Evolutionary conservation across 2,113 vertebrate genomes (phyloP).

Genomic region (Amblyornis subalaris): DNA sequence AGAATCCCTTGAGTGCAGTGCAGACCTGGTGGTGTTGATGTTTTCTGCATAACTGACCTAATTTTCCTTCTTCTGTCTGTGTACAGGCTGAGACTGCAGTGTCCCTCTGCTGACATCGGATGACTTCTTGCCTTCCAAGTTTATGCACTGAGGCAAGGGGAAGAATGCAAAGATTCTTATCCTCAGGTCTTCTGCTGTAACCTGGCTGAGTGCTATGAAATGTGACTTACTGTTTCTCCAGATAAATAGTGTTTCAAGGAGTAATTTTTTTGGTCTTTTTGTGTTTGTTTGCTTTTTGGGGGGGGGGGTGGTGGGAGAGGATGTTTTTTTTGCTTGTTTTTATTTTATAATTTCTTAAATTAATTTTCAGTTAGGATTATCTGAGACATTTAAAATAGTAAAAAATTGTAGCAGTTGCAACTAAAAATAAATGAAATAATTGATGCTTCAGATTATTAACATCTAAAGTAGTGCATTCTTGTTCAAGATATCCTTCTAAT

Average conservation of each 20-base stretch:
- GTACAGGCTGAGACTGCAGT: neutral
- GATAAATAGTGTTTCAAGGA: neutral
- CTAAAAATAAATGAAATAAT: neutral
- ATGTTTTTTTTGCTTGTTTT: neutral
- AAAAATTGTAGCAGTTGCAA: neutral
- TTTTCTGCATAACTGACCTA: neutral
- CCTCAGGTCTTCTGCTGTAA: neutral
- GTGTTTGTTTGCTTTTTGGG: fast-evolving
- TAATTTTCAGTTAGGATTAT: neutral
- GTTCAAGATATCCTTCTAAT: neutral
- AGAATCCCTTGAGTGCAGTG: fast-evolving
- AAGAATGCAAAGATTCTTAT: neutral
- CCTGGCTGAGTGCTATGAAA: neutral
- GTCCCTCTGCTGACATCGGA: neutral
- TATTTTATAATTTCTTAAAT: neutral
- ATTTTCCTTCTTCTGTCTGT: neutral
- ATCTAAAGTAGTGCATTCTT: neutral
- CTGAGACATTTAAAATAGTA: neutral
- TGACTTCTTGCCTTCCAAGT: neutral
- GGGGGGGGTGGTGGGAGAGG: neutral
- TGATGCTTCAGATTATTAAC: neutral
- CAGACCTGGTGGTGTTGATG: neutral
- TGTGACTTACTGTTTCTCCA: neutral
- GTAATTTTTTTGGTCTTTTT: neutral
- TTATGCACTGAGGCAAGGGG: neutral